A percentile compares a stretch with the other conserved stretches of the same genome.
Conservation (phyloP, 2,888 invertebrate species). For the Anarsia innoxiella region DNA sequence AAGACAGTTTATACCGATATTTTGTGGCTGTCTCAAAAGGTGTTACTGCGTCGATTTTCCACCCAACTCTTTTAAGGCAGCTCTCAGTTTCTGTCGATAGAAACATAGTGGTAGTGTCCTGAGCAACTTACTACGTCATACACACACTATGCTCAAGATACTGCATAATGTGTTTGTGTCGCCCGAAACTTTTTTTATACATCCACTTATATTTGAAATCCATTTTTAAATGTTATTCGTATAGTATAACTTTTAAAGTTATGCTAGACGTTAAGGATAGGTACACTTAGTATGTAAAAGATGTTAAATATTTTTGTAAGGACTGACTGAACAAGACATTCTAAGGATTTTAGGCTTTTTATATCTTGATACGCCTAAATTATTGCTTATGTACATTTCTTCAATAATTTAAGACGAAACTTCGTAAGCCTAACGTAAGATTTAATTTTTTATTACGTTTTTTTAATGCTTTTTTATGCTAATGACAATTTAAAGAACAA, state of each 20-base stretch:
- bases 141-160: too few relatives aligned
- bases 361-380: slow-evolving; percentile 56
- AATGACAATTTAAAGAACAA: slow-evolving; percentile 25
- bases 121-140: too few relatives aligned
- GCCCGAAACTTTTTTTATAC: too few relatives aligned
- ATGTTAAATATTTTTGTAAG: slow-evolving; percentile 53
- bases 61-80: too few relatives aligned
- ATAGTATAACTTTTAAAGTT: not conserved
- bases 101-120: too few relatives aligned
- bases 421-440: slow-evolving; percentile 20
- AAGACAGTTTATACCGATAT: too few relatives aligned
- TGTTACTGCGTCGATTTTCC: too few relatives aligned
- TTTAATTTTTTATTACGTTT: not conserved
- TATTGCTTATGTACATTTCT: slow-evolving; percentile 38
- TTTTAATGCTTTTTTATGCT: slow-evolving; percentile 24
- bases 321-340: slow-evolving; percentile 62
- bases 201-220: too few relatives aligned
- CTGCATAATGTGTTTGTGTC: too few relatives aligned
- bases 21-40: too few relatives aligned
- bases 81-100: too few relatives aligned
- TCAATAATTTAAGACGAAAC: slow-evolving; percentile 31
- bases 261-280: not conserved
- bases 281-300: not conserved
- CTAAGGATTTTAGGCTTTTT: slow-evolving; percentile 55
- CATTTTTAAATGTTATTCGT: not conserved